A percentile compares a stretch with the other conserved stretches of the same genome.
phyloP scores from a whole-genome alignment of 1,140 invertebrate genomes.

The Prorops nasuta region DNA sequence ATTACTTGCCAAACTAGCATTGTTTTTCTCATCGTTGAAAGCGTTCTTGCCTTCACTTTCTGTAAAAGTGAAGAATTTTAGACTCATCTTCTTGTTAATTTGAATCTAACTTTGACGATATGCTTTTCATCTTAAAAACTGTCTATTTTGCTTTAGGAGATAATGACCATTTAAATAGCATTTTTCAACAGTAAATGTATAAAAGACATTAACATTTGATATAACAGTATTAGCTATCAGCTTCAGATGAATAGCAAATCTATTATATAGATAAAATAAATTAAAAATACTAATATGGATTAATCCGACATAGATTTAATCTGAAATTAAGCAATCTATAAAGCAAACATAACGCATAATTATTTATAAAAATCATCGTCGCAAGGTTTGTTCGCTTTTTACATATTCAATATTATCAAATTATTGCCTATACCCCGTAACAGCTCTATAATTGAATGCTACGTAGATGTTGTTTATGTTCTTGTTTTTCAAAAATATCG shows the following conservation, averaged over 20 bases:
- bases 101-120: no score
- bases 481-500: not conserved
- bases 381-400: constrained; percentile 23
- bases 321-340: constrained; percentile 2
- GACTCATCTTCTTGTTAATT: no score
- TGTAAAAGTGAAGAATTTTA: constrained; percentile 28
- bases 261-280: constrained; percentile 9
- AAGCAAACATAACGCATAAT: not conserved
- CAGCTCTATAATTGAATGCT: not conserved
- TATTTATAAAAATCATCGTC: constrained; percentile 7
- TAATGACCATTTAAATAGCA: no score
- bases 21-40: constrained; percentile 43
- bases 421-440: not conserved
- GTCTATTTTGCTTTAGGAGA: no score
- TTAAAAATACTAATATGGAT: constrained; percentile 5
- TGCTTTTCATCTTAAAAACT: no score
- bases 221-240: not conserved
- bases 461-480: no score
- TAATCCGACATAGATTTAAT: not conserved
- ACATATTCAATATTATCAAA: not conserved
- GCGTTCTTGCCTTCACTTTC: constrained; percentile 43
- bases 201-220: no score
- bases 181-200: no score
- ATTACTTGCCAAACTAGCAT: constrained; percentile 26
- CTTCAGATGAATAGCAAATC: not conserved